Evolutionary conservation across 2,797 vertebrate species (phyloP), one percentile per base, ranked within the genome.

Genomic region (Chaunax sp.): DNA sequence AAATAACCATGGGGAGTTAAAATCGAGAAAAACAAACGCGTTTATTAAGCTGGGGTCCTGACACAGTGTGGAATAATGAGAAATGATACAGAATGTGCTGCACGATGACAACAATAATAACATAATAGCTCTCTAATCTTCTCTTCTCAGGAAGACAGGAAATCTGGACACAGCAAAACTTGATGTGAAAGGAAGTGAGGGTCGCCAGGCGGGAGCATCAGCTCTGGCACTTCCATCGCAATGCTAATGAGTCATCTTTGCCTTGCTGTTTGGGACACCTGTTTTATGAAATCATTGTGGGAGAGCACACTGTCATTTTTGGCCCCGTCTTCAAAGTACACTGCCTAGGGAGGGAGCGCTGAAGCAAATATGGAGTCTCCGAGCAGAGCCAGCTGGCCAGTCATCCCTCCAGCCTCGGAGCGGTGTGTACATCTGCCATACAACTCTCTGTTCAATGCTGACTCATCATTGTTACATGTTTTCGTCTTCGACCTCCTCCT

Each of bases 151-250:
- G 60, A 67, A 57, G 70, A 67, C 85, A 91, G 90, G 92, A 92
- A 86, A 88, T 88, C 77, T 88, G 88, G 77, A 89, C 80, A 45
- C 45, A 64, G 87, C 67, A 58, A 77, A 73, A 77, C 71, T 26
- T 47, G 77, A 81, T 82, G 75, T 68, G 86, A 86, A 75, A 85
- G 88, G 84, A 91, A 89, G 85, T 26, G 43, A 66, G 46, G 74
- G 75, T 86, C 89, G 84, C 81, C 54, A 64, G 66, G 54, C 28
- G 64, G 80, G 82, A 71, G 53, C 68, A 71, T 76, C 84, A 55
- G 78, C 58, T 78, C 72, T 80, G 59, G 45, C 28, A 51, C 52
- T 74, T 80, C 83, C 83, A 87, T 71, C 73, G 81, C 58, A 75
- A 85, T 62, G 1, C 60, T 28, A 16, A 57, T 86, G 88, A 90